Evolutionary conservation across 2,888 invertebrate species (phyloP).

Genomic region (Mythimna ferrago): DNA sequence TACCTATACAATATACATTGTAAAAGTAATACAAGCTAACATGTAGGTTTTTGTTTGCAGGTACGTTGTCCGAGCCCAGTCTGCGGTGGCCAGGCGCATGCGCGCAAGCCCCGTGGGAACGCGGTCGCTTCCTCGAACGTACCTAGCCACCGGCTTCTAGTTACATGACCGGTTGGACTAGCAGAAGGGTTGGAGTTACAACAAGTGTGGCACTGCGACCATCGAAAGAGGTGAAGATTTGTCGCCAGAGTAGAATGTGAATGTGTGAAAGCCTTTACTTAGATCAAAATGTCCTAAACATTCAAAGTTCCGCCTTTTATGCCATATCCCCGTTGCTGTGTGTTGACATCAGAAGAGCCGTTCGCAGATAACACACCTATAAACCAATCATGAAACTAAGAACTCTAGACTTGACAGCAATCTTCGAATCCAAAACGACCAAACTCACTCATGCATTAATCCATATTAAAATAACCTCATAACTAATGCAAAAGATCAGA

Average conservation of each 20-base stretch:
- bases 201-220: slow-evolving; percentile 41
- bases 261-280: not conserved
- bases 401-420: not conserved
- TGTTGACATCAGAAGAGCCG: not conserved
- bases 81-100: slow-evolving; percentile 62
- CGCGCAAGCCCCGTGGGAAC: slow-evolving; percentile 72
- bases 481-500: slow-evolving; percentile 27
- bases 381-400: not conserved
- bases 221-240: slow-evolving; percentile 7
- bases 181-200: slow-evolving; percentile 48
- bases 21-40: slow-evolving; percentile 52
- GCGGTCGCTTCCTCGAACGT: slow-evolving; percentile 70
- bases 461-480: slow-evolving; percentile 20
- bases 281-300: not conserved
- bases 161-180: slow-evolving; percentile 62
- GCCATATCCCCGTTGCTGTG: not conserved
- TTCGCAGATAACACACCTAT: not conserved
- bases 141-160: slow-evolving; percentile 60
- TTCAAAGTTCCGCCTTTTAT: not conserved
- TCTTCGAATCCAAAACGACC: not conserved
- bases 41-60: slow-evolving; percentile 64
- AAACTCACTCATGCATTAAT: not conserved
- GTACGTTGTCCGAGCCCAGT: slow-evolving; percentile 61
- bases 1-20: slow-evolving; percentile 17
- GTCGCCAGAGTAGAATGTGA: not conserved